A percentile compares a stretch with the other conserved stretches of the same genome.
These are phyloP conservation scores for Tragelaphus scriptus DNA, from an alignment of 2,113 vertebrate genomes.

Conservation along the genomic window DNA sequence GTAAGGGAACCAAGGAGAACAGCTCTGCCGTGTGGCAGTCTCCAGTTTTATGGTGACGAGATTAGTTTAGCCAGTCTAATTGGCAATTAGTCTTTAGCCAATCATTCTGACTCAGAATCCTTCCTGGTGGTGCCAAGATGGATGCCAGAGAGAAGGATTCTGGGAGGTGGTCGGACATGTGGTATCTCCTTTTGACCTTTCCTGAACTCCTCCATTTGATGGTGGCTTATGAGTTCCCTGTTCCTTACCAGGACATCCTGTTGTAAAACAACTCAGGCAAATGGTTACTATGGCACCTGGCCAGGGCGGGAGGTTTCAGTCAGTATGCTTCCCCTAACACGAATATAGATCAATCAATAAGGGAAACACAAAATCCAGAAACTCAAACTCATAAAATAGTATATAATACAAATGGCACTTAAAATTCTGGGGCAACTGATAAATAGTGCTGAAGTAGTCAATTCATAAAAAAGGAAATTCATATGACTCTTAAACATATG, in stretches of 20 bases:
- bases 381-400: conserved; percentile 3
- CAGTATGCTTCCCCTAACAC: not conserved
- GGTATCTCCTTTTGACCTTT: not conserved
- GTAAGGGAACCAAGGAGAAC: not conserved
- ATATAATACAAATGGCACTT: not conserved
- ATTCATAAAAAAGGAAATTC: conserved; percentile 18
- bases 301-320: not conserved
- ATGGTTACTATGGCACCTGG: not conserved
- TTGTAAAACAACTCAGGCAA: not conserved
- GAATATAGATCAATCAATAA: not conserved
- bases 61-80: not conserved
- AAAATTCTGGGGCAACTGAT: not conserved
- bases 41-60: not conserved
- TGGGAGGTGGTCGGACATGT: not conserved
- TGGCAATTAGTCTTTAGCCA: not conserved
- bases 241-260: not conserved
- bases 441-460: not conserved
- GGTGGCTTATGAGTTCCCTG: not conserved
- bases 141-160: not conserved
- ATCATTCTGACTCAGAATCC: not conserved
- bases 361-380: conserved; percentile 18
- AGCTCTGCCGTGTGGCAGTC: not conserved
- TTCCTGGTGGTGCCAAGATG: not conserved
- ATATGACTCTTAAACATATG: not conserved
- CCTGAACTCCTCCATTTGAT: not conserved